Evolutionary conservation across 2,888 invertebrate species (phyloP), one percentile per base, ranked within the genome.

Genomic region (Hololepta plana): DNA sequence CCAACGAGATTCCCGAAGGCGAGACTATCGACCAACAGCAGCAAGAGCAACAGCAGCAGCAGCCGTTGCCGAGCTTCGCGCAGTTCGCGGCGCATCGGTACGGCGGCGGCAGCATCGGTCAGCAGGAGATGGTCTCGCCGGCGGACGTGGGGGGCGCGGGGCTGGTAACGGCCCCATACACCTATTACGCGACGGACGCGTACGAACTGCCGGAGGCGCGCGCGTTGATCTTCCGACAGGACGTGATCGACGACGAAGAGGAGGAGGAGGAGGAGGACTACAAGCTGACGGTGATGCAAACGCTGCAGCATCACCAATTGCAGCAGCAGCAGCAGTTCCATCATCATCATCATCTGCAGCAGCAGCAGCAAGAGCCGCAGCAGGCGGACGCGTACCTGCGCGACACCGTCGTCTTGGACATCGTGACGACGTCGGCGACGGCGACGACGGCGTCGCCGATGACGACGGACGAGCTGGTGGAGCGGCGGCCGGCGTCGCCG

Each of bases 131-230:
- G 57, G 51, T 64, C 39, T 46, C 42, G 32, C 40, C 38, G 32
- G 68, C 67, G 64, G 73, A 72, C 74, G 75, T 75, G 75, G 75
- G 76, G 75, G 75, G 75, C 68, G 67, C 65, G 64, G 65, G 46
- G 38, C 39, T 50, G 50, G 49, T 39, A 46, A 51, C 53, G 51
- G 44, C 50, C 45, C 47, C 53, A 32, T 48, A 43, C 32, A 34
- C 35, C 34, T 40, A 39, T 35, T 46, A 42, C 34, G 35, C 26
- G 21, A 34, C 28, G 15, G 24, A 15, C 12, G 12, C 12, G 12
- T 6, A 22, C 9, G 26, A 22, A 20, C 29, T 21, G 21, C 38
- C 34, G 26, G 12, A 26, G 6, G 15, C 19, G 5, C 11, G 26
- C 14, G 26, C 4, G 12, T 20, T 13, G 8, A 13, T 15, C 12